A percentile compares a stretch with the other conserved stretches of the same genome.
Evolutionary conservation across 2,797 vertebrate species (phyloP).

Genomic region (Liasis olivaceus): DNA sequence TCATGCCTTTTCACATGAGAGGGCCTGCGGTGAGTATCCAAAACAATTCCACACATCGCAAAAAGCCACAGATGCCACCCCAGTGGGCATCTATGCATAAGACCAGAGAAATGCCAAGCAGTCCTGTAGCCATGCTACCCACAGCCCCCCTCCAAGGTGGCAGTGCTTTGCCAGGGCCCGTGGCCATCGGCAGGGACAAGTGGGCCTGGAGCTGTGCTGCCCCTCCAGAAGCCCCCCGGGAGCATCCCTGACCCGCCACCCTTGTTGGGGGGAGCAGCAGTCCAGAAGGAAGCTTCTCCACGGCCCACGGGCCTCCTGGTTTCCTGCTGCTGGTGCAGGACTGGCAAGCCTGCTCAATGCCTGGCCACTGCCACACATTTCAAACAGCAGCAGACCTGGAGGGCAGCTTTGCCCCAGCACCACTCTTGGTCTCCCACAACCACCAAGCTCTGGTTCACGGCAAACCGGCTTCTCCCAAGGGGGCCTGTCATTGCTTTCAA

Average conservation of each 20-base stretch:
- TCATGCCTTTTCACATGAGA: background rate
- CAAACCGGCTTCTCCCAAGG: constrained; percentile 67
- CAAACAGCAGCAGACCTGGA: background rate
- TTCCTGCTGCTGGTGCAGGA: background rate
- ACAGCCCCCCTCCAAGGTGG: background rate
- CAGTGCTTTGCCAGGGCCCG: background rate
- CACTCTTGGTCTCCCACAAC: background rate
- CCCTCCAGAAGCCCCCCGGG: background rate
- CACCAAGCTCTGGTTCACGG: constrained; percentile 54
- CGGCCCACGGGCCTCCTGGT: background rate
- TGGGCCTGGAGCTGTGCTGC: background rate
- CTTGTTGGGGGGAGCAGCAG: no score
- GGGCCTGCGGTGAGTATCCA: background rate
- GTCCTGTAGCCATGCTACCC: background rate
- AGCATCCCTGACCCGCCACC: background rate
- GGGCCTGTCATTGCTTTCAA: constrained; percentile 73
- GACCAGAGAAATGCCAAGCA: background rate
- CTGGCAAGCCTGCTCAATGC: background rate
- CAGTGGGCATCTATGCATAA: background rate
- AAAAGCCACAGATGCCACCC: background rate
- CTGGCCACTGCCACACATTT: background rate
- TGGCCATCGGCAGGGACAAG: background rate
- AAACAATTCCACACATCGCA: background rate
- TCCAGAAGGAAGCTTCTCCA: background rate
- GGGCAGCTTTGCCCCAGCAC: background rate